These are phyloP conservation scores for Sialis lutaria DNA, from an alignment of 2,888 invertebrate species.

Conservation along the genomic window DNA sequence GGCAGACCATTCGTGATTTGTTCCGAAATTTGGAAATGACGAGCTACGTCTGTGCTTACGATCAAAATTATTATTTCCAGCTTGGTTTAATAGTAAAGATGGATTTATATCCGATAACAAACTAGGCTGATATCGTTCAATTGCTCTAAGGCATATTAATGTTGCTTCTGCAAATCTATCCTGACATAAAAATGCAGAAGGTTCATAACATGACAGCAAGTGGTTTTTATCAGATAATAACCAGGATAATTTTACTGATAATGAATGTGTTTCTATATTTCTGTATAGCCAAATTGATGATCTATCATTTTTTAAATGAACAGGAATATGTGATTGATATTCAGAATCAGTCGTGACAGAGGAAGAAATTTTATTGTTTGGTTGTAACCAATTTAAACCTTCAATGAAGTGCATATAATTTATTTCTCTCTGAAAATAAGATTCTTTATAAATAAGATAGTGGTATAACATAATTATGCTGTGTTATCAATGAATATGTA, in stretches of 20 bases:
- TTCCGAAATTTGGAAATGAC: constrained; percentile 29
- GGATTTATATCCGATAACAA: constrained; percentile 43
- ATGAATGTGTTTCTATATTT: constrained; percentile 34
- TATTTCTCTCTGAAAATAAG: constrained; percentile 27
- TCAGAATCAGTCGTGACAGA: constrained; percentile 26
- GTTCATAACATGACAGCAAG: constrained; percentile 35
- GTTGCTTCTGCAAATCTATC: constrained; percentile 39
- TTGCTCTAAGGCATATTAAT: constrained; percentile 41
- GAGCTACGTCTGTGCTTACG: constrained; percentile 33
- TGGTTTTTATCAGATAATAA: constrained; percentile 42
- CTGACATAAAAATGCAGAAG: constrained; percentile 39
- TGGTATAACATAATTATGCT: too few relatives aligned
- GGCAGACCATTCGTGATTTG: constrained; percentile 6
- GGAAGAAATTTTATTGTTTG: constrained; percentile 30
- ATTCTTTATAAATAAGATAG: background rate
- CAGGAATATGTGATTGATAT: constrained; percentile 24
- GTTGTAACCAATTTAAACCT: constrained; percentile 40
- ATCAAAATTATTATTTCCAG: background rate
- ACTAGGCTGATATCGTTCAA: constrained; percentile 41
- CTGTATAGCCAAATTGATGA: constrained; percentile 32
- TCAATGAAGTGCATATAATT: constrained; percentile 37
- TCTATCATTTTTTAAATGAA: constrained; percentile 28
- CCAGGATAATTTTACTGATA: constrained; percentile 40
- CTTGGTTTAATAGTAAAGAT: constrained; percentile 24
- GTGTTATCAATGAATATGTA: too few relatives aligned